Evolutionary conservation across 2,888 invertebrate genomes (phyloP).

Genomic region (Diadegma fenestrale): DNA sequence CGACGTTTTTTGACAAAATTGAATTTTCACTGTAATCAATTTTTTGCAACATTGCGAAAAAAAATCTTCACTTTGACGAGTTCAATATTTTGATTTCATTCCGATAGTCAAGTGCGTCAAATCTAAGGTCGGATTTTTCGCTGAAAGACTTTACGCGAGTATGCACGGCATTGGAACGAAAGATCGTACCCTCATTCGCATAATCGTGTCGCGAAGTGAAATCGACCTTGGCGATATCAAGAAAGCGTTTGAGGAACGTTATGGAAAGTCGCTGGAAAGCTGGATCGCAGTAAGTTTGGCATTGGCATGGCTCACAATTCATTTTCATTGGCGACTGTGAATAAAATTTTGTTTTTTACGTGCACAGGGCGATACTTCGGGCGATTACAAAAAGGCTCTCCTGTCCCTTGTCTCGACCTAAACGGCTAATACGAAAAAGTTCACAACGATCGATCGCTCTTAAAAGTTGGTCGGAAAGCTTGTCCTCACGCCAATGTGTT

Average conservation of each 20-base stretch:
- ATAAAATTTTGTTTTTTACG: constrained; percentile 49
- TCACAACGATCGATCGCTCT: constrained; percentile 61
- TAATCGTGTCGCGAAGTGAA: constrained; percentile 95
- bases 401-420: constrained; percentile 92
- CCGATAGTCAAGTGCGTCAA: constrained; percentile 93
- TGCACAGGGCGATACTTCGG: constrained; percentile 96
- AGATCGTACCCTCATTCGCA: constrained; percentile 96
- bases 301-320: constrained; percentile 6
- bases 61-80: not conserved
- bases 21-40: too few relatives aligned
- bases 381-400: constrained; percentile 96
- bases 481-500: constrained; percentile 75
- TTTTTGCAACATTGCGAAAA: not conserved
- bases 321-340: not conserved
- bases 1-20: too few relatives aligned
- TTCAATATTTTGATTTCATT: not conserved
- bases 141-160: constrained; percentile 94
- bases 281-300: constrained; percentile 92
- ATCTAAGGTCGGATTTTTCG: constrained; percentile 96
- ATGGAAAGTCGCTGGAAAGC: constrained; percentile 92
- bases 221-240: constrained; percentile 97
- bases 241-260: constrained; percentile 93
- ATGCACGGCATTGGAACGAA: constrained; percentile 97
- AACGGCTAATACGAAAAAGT: constrained; percentile 52
- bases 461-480: constrained; percentile 60